These are phyloP conservation scores for Amaurobius ferox DNA, from an alignment of 2,888 invertebrate species.

Conservation along the genomic window DNA sequence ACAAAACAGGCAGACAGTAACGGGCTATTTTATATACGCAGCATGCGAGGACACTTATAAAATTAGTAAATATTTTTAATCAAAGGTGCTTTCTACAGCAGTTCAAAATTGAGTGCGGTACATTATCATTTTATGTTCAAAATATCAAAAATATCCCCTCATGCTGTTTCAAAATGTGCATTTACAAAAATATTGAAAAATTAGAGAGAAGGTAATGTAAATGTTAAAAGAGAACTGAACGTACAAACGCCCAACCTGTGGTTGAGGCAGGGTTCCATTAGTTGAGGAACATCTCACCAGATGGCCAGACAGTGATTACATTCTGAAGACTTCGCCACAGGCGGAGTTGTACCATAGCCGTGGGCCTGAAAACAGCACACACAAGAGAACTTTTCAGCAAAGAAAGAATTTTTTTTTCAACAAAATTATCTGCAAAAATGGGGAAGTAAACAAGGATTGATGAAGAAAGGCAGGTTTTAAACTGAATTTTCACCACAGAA, in stretches of 20 bases:
- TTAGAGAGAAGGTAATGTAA: not conserved
- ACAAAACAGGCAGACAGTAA: slow-evolving; percentile 25
- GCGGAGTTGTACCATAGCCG: slow-evolving; percentile 68
- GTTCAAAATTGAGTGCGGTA: not conserved
- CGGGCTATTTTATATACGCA: slow-evolving; percentile 13
- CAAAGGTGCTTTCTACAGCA: not conserved
- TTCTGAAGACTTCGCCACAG: slow-evolving; percentile 69
- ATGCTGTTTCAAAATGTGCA: slow-evolving; percentile 7
- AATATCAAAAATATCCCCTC: slow-evolving; percentile 7
- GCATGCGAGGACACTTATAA: slow-evolving; percentile 22
- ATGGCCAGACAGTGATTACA: slow-evolving; percentile 63
- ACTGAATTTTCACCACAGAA: slow-evolving; percentile 16
- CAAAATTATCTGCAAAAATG: not conserved
- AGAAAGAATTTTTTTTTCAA: not conserved
- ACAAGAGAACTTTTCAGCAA: not conserved
- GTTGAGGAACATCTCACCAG: slow-evolving; percentile 63
- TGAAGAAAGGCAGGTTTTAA: not conserved
- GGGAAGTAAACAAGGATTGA: not conserved
- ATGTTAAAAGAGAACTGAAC: slow-evolving; percentile 47
- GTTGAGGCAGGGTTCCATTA: slow-evolving; percentile 69
- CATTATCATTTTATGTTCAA: not conserved
- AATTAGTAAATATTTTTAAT: not conserved
- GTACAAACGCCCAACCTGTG: slow-evolving; percentile 69
- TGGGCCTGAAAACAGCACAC: slow-evolving; percentile 68
- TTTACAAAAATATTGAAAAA: not conserved